Evolutionary conservation across 2,797 vertebrate species (phyloP).

Genomic region (Pseudotriccus pelzelni): DNA sequence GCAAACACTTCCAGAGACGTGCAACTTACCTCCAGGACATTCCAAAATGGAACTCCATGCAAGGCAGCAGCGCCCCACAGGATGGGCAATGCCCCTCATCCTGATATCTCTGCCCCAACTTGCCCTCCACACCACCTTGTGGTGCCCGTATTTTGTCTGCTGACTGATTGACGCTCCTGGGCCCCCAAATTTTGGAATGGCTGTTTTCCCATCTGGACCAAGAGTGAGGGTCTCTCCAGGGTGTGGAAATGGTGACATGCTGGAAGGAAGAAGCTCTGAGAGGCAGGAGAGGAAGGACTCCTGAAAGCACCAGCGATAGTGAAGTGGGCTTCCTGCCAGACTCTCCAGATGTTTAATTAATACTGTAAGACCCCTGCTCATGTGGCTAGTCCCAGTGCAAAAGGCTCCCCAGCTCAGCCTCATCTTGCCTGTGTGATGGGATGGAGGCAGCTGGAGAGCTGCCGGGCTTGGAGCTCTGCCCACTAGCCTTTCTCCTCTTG

Average conservation of each 20-base stretch:
- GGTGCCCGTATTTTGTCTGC: background rate
- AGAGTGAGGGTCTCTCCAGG: background rate
- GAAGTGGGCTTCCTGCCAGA: conserved; percentile 19
- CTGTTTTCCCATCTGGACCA: background rate
- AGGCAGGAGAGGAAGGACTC: background rate
- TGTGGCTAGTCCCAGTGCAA: background rate
- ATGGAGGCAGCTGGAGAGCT: background rate
- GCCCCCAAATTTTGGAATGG: background rate
- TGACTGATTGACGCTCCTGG: background rate
- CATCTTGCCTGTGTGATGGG: background rate
- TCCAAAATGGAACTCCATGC: background rate
- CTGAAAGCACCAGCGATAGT: conserved; percentile 13
- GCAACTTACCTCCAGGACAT: background rate
- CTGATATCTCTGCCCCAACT: background rate
- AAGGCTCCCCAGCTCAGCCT: background rate
- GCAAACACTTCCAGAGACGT: background rate
- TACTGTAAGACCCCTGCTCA: background rate
- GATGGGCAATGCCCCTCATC: background rate
- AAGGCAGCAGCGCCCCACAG: background rate
- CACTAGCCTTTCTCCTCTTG: background rate
- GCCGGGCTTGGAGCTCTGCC: background rate
- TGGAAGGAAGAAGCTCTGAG: background rate
- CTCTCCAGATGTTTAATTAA: conserved; percentile 65
- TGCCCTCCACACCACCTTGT: background rate
- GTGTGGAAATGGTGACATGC: background rate